A percentile compares a stretch with the other conserved stretches of the same genome.
Evolutionary conservation across 2,888 invertebrate species (phyloP).

Genomic region (Ischnura elegans): DNA sequence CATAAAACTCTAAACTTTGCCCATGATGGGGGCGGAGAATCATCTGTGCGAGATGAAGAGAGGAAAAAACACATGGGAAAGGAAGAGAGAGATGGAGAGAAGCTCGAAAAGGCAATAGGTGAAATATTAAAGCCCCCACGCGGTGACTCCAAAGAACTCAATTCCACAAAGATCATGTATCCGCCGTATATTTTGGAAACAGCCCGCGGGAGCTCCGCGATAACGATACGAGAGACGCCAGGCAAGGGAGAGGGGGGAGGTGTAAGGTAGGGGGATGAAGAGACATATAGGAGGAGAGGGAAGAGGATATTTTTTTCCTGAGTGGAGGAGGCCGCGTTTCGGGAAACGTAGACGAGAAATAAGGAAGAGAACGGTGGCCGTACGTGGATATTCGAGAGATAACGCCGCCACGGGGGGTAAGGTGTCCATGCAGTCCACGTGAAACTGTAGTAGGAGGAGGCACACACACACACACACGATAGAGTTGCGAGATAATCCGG

Average conservation of each 20-base stretch:
- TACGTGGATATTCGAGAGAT: not conserved
- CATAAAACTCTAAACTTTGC: too few relatives aligned
- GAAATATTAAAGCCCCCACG: not conserved
- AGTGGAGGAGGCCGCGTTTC: too few relatives aligned
- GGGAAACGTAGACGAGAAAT: too few relatives aligned
- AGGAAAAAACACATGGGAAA: too few relatives aligned
- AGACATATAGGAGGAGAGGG: too few relatives aligned
- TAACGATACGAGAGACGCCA: not conserved
- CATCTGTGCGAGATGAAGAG: too few relatives aligned
- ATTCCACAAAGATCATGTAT: constrained; percentile 20
- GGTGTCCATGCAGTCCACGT: not conserved
- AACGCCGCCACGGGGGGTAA: not conserved
- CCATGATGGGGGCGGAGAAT: too few relatives aligned
- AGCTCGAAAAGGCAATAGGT: not conserved
- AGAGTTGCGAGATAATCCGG: not conserved
- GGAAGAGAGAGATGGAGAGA: not conserved
- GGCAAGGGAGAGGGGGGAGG: not conserved
- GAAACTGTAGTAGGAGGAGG: not conserved
- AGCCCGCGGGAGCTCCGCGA: not conserved
- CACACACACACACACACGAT: too few relatives aligned
- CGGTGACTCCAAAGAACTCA: not conserved
- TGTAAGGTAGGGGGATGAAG: not conserved
- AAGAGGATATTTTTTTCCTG: too few relatives aligned
- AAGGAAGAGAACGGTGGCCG: not conserved
- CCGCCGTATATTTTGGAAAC: constrained; percentile 22